These are phyloP conservation scores for Oscheius sp. DNA, from an alignment of 1,140 invertebrate genomes.

Conservation along the genomic window DNA sequence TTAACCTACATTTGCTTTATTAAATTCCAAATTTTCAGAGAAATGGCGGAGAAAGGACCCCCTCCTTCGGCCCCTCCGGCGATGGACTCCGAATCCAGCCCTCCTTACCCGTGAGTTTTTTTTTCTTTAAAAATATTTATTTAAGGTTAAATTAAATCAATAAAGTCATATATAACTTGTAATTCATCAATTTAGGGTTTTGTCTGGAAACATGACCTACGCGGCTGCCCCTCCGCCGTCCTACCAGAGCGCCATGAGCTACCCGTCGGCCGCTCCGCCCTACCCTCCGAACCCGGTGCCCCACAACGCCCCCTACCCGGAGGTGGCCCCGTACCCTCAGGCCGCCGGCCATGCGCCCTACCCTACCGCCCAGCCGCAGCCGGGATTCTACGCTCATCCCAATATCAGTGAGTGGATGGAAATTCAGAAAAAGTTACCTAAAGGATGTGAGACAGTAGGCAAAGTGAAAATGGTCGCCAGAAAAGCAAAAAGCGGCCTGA, in stretches of 20 bases:
- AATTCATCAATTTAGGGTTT: neutral
- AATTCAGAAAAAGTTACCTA: neutral
- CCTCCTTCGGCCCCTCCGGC: neutral
- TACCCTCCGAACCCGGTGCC: neutral
- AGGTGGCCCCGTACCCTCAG: too few relatives aligned
- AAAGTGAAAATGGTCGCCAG: too few relatives aligned
- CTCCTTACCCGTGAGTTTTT: conserved; percentile 19
- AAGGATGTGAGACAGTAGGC: too few relatives aligned
- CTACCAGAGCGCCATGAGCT: conserved; percentile 14
- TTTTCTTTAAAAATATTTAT: too few relatives aligned
- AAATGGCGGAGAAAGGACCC: neutral
- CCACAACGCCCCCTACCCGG: neutral
- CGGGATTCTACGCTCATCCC: conserved; percentile 6
- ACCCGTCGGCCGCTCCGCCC: neutral
- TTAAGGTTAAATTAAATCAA: too few relatives aligned
- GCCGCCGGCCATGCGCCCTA: too few relatives aligned
- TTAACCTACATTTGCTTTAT: neutral
- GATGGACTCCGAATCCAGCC: neutral
- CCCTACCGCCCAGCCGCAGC: neutral
- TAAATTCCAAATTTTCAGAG: neutral
- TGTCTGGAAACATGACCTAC: neutral
- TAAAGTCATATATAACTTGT: too few relatives aligned
- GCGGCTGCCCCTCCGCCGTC: conserved; percentile 14
- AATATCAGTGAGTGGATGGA: conserved; percentile 9
- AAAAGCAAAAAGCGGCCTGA: too few relatives aligned